Conservation (phyloP, 2,113 vertebrate genomes). For the Cryptotis parvus region DNA sequence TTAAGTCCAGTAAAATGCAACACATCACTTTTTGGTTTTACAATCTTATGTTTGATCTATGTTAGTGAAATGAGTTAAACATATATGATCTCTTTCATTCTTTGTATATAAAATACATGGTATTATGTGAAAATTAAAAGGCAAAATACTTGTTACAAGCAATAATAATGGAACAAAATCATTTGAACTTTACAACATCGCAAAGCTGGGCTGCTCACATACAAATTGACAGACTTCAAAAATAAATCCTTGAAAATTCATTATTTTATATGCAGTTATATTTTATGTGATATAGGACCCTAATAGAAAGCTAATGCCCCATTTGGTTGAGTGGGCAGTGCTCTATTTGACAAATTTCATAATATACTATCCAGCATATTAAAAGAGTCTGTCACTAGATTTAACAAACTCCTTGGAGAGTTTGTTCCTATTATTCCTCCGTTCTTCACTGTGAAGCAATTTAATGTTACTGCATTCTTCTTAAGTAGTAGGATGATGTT, state of each 20-base stretch:
- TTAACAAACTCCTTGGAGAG: constrained; percentile 76
- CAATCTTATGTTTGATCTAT: constrained; percentile 23
- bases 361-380: constrained; percentile 21
- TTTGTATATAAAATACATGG: constrained; percentile 26
- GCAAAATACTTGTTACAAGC: constrained; percentile 46
- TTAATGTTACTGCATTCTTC: constrained; percentile 49
- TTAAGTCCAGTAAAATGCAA: constrained; percentile 21
- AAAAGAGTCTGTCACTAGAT: constrained; percentile 35
- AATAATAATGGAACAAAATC: background rate
- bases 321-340: background rate
- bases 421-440: constrained; percentile 59
- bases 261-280: background rate
- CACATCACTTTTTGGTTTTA: background rate
- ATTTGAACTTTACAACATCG: constrained; percentile 50
- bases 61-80: constrained; percentile 27
- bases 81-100: background rate
- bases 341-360: constrained; percentile 41
- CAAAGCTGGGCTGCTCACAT: constrained; percentile 17
- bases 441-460: constrained; percentile 48
- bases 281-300: background rate
- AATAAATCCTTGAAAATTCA: constrained; percentile 44
- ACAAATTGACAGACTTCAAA: constrained; percentile 8
- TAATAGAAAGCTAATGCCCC: background rate
- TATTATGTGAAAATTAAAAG: constrained; percentile 30
- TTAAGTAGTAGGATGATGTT: constrained; percentile 27